Percentiles rank a stretch among this genome's conserved stretches.
Evolutionary conservation across 2,113 vertebrate genomes (phyloP).

Genomic region (Petrocephalus zakoni): DNA sequence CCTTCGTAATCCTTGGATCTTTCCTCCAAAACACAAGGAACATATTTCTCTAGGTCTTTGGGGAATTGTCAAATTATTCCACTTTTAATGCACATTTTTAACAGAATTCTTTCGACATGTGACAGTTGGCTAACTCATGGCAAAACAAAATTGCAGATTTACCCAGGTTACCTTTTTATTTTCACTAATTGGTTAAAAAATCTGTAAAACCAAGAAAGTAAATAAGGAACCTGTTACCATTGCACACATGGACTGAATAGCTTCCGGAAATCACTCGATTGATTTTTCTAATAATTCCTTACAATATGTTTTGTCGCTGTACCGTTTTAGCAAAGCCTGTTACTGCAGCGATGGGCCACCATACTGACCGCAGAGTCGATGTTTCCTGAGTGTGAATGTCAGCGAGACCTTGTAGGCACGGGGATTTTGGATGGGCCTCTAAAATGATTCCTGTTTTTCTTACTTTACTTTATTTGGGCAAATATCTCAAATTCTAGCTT

Average conservation of each 20-base stretch:
- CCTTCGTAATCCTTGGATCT: conserved; percentile 15
- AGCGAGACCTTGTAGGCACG: conserved; percentile 10
- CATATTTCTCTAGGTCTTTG: conserved; percentile 17
- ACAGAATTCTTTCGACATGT: not conserved
- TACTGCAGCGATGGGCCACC: conserved; percentile 17
- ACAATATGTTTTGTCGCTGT: not conserved
- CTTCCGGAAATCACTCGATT: not conserved
- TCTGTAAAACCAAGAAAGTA: not conserved
- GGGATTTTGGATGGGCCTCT: conserved; percentile 30
- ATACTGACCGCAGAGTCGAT: conserved; percentile 4
- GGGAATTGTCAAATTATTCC: conserved; percentile 23
- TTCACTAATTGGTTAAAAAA: not conserved
- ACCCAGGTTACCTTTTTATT: not conserved
- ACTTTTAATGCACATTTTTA: conserved; percentile 22
- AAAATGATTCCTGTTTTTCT: conserved; percentile 28
- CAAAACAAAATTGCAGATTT: not conserved
- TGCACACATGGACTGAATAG: not conserved
- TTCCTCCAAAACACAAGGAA: conserved; percentile 8
- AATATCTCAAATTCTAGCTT: conserved; percentile 9
- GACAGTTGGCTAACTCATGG: not conserved
- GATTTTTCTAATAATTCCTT: conserved; percentile 5
- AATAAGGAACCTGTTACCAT: not conserved
- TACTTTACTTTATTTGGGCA: conserved; percentile 10
- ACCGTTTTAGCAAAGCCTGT: not conserved
- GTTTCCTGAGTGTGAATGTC: not conserved